Evolutionary conservation across 92 coral and sea anemone species (phyloP), one percentile per base, ranked within the genome.

Genomic region (Isaurus tuberculatus): DNA sequence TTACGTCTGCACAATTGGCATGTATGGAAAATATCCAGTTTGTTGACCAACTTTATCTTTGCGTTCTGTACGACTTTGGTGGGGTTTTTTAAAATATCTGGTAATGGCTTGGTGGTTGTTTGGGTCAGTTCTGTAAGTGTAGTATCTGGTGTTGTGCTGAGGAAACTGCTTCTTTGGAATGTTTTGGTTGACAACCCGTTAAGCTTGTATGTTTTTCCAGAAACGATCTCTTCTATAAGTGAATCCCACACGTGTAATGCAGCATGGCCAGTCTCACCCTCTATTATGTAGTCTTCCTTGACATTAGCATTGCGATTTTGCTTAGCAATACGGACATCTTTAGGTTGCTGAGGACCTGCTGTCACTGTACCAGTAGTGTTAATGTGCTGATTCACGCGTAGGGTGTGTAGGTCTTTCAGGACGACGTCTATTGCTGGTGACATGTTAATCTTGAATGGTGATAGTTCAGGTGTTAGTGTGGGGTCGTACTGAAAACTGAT

Each of bases 41-140:
- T 48, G 57, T 48, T 48, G 57, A 48, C 57, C 57, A 48, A 48
- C 57, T 48, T 48, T 48, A 48, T 48, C 57, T 48, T 48, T 48
- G 57, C 57, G 57, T 48, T 48, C 57, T 48, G 57, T 48, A 48
- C 57, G 57, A 48, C 57, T 48, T 48, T 48, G 57, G 57, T 48
- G 57, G 57, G 1, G 6, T 48, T 48, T 48, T 48, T 48, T 48
- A 1, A 48, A 48, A 48, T 48, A 48, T 48, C 8, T 2, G 57
- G 57, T 48, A 48, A 48, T 48, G 57, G 57, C 57, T 48, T 48
- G 57, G 57, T 48, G 57, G 57, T 48, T 2, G 57, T 48, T 48
- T 48, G 57, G 57, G 13, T 48, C 57, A 48, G 17, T 48, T 48
- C 57, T 48, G 57, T 48, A 48, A 48, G n/a, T 48, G 57, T 48